Conservation (phyloP, 2,888 invertebrate species). For the Acanthosepion lycidas region DNA sequence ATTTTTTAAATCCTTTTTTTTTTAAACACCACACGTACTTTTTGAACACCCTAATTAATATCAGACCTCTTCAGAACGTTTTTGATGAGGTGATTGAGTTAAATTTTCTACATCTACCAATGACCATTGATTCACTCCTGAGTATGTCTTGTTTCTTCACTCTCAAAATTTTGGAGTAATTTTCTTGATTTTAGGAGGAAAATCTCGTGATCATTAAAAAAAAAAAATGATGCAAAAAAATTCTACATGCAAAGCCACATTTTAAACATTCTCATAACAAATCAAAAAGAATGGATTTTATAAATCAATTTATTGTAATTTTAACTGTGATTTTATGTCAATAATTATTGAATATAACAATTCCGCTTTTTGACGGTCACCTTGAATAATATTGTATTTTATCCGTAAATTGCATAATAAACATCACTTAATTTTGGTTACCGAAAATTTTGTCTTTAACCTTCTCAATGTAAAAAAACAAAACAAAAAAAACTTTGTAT, state of each 20-base stretch:
- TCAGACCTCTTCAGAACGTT: not conserved
- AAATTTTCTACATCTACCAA: not conserved
- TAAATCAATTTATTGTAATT: not conserved
- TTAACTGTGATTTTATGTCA: not conserved
- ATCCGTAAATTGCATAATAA: not conserved
- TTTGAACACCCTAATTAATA: not conserved
- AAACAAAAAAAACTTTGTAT: no score
- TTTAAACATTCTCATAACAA: not conserved
- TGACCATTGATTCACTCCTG: not conserved
- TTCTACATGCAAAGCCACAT: no score
- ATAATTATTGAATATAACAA: not conserved
- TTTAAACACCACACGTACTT: not conserved
- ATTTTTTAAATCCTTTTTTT: not conserved
- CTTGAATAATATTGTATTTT: not conserved
- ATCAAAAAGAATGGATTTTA: not conserved
- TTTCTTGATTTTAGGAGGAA: not conserved
- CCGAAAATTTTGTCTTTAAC: no score
- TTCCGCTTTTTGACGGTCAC: not conserved
- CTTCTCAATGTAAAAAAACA: no score
- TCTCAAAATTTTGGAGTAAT: not conserved
- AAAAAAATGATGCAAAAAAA: not conserved
- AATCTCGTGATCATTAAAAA: conserved; percentile 11
- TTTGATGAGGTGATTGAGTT: not conserved
- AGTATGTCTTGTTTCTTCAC: not conserved
- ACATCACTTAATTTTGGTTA: no score